Percentiles rank a stretch among this genome's conserved stretches.
Conservation (phyloP, 2,797 vertebrate species). For the Merluccius polli region DNA sequence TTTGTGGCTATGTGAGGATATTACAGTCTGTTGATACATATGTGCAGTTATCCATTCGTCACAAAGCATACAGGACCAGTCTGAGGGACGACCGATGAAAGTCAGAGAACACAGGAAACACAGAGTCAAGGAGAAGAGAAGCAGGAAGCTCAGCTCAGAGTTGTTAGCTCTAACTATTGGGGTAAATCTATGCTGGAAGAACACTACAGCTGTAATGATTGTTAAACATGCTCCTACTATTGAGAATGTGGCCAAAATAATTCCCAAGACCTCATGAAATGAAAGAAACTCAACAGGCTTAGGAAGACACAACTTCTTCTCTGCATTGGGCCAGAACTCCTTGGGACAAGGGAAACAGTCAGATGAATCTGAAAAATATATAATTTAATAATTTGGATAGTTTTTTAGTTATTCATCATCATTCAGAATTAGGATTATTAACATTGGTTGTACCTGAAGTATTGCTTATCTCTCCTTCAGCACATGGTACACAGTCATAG, state of each 20-base stretch:
- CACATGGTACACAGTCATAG: slow-evolving; percentile 63
- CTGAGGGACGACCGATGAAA: slow-evolving; percentile 62
- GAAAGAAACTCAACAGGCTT: slow-evolving; percentile 67
- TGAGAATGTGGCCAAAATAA: slow-evolving; percentile 51
- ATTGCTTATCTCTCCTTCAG: slow-evolving; percentile 68
- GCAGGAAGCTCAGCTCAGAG: slow-evolving; percentile 62
- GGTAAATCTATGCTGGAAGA: slow-evolving; percentile 39
- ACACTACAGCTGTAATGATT: slow-evolving; percentile 36
- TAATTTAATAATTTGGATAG: background rate
- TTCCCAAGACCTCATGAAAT: slow-evolving; percentile 54
- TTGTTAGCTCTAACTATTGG: slow-evolving; percentile 61
- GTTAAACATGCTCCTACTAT: slow-evolving; percentile 46
- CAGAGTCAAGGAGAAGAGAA: slow-evolving; percentile 60
- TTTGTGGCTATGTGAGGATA: too few relatives aligned
- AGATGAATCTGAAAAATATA: slow-evolving; percentile 51
- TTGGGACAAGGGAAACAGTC: slow-evolving; percentile 57
- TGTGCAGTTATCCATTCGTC: too few relatives aligned
- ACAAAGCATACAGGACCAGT: slow-evolving; percentile 65
- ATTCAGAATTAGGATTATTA: background rate
- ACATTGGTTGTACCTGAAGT: slow-evolving; percentile 54
- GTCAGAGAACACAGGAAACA: slow-evolving; percentile 68
- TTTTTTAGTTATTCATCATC: background rate
- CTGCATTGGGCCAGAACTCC: slow-evolving; percentile 60
- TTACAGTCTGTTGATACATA: too few relatives aligned
- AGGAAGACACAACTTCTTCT: slow-evolving; percentile 46